These are phyloP conservation scores for Drosophila mimetica DNA, from an alignment of 2,888 invertebrate genomes.

Conservation along the genomic window DNA sequence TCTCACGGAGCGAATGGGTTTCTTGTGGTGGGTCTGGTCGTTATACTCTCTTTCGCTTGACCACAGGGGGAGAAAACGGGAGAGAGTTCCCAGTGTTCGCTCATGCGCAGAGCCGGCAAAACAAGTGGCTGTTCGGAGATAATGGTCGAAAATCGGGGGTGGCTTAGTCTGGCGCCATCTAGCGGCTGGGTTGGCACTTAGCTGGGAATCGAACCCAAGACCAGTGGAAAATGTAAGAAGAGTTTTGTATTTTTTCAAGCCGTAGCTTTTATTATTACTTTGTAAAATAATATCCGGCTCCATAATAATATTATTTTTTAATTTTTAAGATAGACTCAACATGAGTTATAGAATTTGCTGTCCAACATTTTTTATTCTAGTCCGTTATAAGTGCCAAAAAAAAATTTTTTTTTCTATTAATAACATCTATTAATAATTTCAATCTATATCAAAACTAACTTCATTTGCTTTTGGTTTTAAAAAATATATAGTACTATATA, in stretches of 20 bases:
- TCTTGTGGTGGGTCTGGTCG: slow-evolving; percentile 33
- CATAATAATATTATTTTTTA: too few relatives aligned
- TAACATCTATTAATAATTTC: too few relatives aligned
- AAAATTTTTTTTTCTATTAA: too few relatives aligned
- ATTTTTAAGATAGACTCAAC: too few relatives aligned
- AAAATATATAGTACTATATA: not conserved
- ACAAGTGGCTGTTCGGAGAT: slow-evolving; percentile 54
- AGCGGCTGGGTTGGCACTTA: not conserved
- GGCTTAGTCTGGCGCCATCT: slow-evolving; percentile 57
- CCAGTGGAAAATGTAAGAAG: not conserved
- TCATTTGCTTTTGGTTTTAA: too few relatives aligned
- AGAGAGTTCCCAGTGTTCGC: slow-evolving; percentile 15
- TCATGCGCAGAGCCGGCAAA: slow-evolving; percentile 58
- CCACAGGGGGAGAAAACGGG: slow-evolving; percentile 7
- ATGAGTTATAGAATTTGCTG: too few relatives aligned
- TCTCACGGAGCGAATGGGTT: slow-evolving; percentile 48
- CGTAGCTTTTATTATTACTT: not conserved
- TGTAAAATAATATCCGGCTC: too few relatives aligned
- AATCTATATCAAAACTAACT: too few relatives aligned
- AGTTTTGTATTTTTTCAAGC: not conserved
- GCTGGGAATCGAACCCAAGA: slow-evolving; percentile 11
- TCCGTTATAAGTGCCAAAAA: too few relatives aligned
- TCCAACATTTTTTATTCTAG: too few relatives aligned
- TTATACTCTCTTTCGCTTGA: slow-evolving; percentile 21
- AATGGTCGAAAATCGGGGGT: slow-evolving; percentile 45